Evolutionary conservation across 2,888 invertebrate genomes (phyloP).

Genomic region (Lacanobia oleracea): DNA sequence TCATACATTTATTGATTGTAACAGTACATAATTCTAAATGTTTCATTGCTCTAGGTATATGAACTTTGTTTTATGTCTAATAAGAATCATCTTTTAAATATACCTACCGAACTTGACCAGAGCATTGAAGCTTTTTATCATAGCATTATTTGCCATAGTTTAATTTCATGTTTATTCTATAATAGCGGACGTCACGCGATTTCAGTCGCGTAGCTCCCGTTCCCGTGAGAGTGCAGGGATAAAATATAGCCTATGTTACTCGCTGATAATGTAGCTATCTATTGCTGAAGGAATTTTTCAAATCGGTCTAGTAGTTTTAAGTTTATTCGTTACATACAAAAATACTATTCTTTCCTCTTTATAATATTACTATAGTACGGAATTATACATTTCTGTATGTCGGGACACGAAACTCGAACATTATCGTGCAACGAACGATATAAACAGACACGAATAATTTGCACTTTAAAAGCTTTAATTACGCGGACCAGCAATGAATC

Average conservation of each 20-base stretch:
- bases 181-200: no score
- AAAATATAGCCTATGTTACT: no score
- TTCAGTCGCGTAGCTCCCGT: no score
- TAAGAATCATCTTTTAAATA: neutral
- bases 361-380: no score
- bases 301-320: no score
- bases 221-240: no score
- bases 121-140: neutral
- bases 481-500: slow-evolving; percentile 30
- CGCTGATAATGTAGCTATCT: no score
- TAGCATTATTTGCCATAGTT: neutral
- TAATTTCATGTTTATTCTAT: neutral
- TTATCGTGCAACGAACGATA: neutral
- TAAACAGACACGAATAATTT: slow-evolving; percentile 21
- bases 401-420: neutral
- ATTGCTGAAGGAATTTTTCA: no score
- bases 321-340: no score
- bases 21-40: neutral
- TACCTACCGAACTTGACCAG: neutral
- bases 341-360: no score
- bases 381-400: neutral
- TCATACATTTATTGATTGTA: neutral
- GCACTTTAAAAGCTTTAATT: slow-evolving; percentile 39
- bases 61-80: neutral
- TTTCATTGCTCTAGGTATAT: neutral